Evolutionary conservation across 2,888 invertebrate species (phyloP).

Genomic region (Tethea ocularis): DNA sequence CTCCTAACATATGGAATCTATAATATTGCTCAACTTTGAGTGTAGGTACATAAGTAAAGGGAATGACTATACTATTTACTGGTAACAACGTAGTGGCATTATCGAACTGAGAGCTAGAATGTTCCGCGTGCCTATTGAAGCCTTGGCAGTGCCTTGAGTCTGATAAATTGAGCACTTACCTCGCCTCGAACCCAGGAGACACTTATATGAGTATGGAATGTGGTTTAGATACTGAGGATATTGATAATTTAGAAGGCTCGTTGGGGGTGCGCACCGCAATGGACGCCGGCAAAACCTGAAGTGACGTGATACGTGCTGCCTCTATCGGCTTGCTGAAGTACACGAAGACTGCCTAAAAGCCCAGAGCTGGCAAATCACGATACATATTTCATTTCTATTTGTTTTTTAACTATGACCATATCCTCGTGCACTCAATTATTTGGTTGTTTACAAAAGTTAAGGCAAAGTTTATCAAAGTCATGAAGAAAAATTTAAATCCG

Average conservation of each 20-base stretch:
- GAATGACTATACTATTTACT: constrained; percentile 52
- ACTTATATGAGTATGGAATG: constrained; percentile 31
- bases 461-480: background rate
- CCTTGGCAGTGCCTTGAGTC: constrained; percentile 50
- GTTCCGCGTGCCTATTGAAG: constrained; percentile 56
- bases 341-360: constrained; percentile 48
- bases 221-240: constrained; percentile 20
- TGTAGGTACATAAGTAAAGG: constrained; percentile 20
- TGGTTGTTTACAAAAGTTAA: background rate
- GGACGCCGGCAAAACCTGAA: constrained; percentile 74
- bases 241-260: constrained; percentile 20
- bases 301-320: constrained; percentile 71
- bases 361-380: constrained; percentile 51
- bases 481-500: background rate
- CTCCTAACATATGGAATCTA: background rate
- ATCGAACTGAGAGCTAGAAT: constrained; percentile 60
- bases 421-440: constrained; percentile 30
- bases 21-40: background rate
- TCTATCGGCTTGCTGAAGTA: constrained; percentile 69
- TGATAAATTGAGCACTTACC: constrained; percentile 48
- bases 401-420: constrained; percentile 18
- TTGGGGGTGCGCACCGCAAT: constrained; percentile 62
- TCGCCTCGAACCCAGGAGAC: constrained; percentile 32
- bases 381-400: background rate
- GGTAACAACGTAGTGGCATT: constrained; percentile 47